Percentiles rank a stretch among this genome's conserved stretches.
Conservation (phyloP, 2,113 vertebrate species). For the Tringa solitaria region DNA sequence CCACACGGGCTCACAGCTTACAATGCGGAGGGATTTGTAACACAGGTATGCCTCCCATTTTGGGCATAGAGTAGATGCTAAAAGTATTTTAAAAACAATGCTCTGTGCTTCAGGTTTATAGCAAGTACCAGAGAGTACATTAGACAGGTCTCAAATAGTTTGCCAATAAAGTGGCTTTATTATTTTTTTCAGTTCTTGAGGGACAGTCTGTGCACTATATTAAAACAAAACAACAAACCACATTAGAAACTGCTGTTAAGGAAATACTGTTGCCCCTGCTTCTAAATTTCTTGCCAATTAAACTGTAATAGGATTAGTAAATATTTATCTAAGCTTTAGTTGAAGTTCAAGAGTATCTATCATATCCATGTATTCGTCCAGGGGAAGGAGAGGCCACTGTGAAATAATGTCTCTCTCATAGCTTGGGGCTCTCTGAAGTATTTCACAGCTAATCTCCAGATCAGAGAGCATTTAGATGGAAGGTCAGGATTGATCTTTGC, state of each 20-base stretch:
- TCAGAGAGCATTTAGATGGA: neutral
- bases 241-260: neutral
- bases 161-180: neutral
- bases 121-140: neutral
- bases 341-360: neutral
- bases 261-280: neutral
- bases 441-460: neutral
- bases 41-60: neutral
- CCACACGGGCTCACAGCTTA: neutral
- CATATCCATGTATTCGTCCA: neutral
- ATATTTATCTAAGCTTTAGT: conserved; percentile 11
- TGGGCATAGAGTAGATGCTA: neutral
- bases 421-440: neutral
- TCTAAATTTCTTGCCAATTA: neutral
- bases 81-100: neutral
- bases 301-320: conserved; percentile 19
- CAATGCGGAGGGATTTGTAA: neutral
- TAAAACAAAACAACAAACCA: neutral
- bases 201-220: neutral
- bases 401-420: neutral
- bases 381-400: neutral
- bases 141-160: neutral
- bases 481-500: neutral
- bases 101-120: neutral
- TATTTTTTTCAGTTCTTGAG: neutral